These are phyloP conservation scores for Glyphotaelius pellucidus DNA, from an alignment of 2,888 invertebrate genomes.

Conservation along the genomic window DNA sequence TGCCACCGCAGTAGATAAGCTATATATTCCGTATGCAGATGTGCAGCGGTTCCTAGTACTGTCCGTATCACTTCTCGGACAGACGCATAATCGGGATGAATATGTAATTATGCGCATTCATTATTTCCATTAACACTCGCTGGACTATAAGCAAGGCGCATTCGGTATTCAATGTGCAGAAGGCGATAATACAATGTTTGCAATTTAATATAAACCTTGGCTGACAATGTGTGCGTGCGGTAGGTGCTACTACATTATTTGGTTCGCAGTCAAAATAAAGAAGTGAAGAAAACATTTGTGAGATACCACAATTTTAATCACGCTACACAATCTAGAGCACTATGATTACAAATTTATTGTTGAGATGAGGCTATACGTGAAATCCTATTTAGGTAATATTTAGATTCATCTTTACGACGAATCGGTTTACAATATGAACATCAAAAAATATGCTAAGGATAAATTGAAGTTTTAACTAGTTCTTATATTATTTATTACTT, in stretches of 20 bases:
- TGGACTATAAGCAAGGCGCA: background rate
- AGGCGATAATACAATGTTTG: background rate
- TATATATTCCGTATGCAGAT: background rate
- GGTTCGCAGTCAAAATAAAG: background rate
- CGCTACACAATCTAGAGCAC: too few relatives aligned
- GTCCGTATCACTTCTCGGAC: background rate
- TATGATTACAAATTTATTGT: too few relatives aligned
- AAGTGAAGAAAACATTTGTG: too few relatives aligned
- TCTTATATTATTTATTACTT: too few relatives aligned
- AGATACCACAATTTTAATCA: too few relatives aligned
- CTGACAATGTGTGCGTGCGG: background rate
- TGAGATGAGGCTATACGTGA: too few relatives aligned
- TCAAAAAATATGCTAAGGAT: too few relatives aligned
- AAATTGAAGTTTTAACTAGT: too few relatives aligned
- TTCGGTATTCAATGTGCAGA: background rate
- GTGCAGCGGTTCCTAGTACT: conserved; percentile 20
- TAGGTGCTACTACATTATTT: background rate
- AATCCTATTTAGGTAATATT: too few relatives aligned
- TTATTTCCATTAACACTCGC: background rate
- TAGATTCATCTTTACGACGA: too few relatives aligned
- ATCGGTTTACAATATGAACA: too few relatives aligned
- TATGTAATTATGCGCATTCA: conserved; percentile 19
- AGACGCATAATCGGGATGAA: background rate
- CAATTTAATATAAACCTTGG: background rate
- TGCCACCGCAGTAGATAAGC: background rate